These are phyloP conservation scores for Leiothrix lutea DNA, from an alignment of 2,113 vertebrate species.

Conservation along the genomic window DNA sequence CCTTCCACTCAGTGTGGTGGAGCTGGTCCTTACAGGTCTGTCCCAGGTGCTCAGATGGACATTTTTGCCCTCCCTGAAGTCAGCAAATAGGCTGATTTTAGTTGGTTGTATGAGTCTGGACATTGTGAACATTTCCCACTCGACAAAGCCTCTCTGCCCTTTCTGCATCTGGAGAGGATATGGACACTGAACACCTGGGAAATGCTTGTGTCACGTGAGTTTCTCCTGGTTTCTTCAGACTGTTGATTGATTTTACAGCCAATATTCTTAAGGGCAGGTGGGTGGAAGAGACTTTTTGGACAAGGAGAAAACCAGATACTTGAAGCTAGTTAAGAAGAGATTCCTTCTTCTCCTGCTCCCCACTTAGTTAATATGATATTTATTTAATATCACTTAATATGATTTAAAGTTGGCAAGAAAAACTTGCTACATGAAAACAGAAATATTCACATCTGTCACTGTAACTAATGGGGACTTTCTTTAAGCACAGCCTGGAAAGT, in stretches of 20 bases:
- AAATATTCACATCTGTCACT: background rate
- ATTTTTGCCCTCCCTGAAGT: background rate
- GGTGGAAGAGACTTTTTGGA: background rate
- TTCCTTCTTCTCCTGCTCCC: rapidly evolving
- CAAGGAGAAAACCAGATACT: background rate
- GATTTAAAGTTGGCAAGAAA: background rate
- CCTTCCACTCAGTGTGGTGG: background rate
- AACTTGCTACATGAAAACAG: background rate
- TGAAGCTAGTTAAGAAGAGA: background rate
- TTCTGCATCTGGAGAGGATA: background rate
- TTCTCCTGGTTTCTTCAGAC: background rate
- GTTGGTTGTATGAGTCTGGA: background rate
- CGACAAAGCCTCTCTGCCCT: background rate
- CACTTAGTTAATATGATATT: background rate
- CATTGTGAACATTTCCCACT: background rate
- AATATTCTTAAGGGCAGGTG: background rate
- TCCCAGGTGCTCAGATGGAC: no score
- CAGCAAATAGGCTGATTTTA: background rate
- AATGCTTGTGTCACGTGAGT: background rate
- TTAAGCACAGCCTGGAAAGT: background rate
- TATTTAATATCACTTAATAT: background rate
- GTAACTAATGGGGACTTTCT: background rate
- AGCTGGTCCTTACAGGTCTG: background rate
- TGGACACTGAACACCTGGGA: background rate
- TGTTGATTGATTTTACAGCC: background rate